These are phyloP conservation scores for Lepilemur ruficaudatus DNA, from an alignment of 2,797 vertebrate genomes.

Conservation along the genomic window DNA sequence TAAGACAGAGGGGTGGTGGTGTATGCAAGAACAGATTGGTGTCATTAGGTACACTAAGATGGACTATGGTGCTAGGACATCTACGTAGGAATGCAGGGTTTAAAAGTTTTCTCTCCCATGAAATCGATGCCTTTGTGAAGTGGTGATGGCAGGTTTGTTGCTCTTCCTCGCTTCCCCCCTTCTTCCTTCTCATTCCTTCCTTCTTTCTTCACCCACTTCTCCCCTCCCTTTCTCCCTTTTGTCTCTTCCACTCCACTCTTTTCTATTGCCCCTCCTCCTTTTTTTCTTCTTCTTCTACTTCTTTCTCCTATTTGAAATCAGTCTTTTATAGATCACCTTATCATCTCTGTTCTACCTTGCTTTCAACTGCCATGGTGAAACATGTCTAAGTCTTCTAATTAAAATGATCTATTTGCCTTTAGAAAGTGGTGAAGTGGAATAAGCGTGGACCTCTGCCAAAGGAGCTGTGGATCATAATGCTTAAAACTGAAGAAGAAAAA, in stretches of 20 bases:
- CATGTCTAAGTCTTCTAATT: neutral
- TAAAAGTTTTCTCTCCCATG: neutral
- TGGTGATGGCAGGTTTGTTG: too few species aligned
- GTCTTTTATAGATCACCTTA: neutral
- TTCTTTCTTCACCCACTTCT: neutral
- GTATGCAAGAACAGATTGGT: neutral
- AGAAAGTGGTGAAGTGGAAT: neutral
- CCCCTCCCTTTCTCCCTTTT: neutral
- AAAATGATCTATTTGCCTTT: neutral
- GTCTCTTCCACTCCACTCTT: too few species aligned
- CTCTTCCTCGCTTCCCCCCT: too few species aligned
- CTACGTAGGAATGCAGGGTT: neutral
- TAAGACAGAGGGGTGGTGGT: neutral
- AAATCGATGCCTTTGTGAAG: fast-evolving
- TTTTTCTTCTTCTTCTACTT: neutral
- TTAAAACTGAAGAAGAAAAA: neutral
- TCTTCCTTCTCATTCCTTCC: neutral
- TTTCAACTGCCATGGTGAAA: neutral
- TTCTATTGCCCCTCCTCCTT: neutral
- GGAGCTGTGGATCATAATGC: neutral
- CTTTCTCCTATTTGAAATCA: neutral
- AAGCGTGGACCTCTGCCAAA: neutral
- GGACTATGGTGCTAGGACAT: too few species aligned
- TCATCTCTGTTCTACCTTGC: neutral
- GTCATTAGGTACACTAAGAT: neutral